Conservation (phyloP, 2,113 vertebrate species). For the Alaudala cheleensis region DNA sequence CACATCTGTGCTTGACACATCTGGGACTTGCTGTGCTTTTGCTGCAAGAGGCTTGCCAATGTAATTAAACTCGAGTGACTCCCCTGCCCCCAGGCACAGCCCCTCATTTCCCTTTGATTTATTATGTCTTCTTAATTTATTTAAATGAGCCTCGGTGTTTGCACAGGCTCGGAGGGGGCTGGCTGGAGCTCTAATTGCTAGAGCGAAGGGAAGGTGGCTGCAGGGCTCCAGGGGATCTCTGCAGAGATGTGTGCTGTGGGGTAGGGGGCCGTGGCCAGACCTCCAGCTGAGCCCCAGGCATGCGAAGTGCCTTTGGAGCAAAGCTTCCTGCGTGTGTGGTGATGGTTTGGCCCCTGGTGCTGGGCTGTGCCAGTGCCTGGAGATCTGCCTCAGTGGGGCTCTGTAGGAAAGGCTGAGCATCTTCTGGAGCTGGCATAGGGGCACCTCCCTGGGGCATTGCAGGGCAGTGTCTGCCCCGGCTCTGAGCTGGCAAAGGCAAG, state of each 20-base stretch:
- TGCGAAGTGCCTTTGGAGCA: neutral
- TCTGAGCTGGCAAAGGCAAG: neutral
- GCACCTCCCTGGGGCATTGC: neutral
- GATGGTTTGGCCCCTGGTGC: neutral
- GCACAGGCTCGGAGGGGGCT: constrained; percentile 39
- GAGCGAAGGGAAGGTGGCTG: neutral
- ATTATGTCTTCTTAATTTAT: constrained; percentile 60
- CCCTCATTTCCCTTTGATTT: constrained; percentile 59
- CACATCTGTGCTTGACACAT: neutral
- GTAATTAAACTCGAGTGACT: constrained; percentile 58
- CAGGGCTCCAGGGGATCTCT: neutral
- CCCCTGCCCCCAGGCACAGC: constrained; percentile 49
- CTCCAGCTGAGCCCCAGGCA: neutral
- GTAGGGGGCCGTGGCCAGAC: neutral
- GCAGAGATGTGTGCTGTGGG: neutral
- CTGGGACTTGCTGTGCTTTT: neutral
- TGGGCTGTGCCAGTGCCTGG: neutral
- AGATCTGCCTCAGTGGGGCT: neutral
- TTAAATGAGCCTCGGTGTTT: constrained; percentile 41
- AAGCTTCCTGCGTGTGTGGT: neutral
- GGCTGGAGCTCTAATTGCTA: constrained; percentile 15
- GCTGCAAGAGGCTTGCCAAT: neutral
- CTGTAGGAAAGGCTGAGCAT: neutral
- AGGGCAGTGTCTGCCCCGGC: neutral
- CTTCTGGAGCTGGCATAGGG: neutral